Evolutionary conservation across 2,888 invertebrate species (phyloP), one percentile per base, ranked within the genome.

Genomic region (Lochmaea capreae): DNA sequence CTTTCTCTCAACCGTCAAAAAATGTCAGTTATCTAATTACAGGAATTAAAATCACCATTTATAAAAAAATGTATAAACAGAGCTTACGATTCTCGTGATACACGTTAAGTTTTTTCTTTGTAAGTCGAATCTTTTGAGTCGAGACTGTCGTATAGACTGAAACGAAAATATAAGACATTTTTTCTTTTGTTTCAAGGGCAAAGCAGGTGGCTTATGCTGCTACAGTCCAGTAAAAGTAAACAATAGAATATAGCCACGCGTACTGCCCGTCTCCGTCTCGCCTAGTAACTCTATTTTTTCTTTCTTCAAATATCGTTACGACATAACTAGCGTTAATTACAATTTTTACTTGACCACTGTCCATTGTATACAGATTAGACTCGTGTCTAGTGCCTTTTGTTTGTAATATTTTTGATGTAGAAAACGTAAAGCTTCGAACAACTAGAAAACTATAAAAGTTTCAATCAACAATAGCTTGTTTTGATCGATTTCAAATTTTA

Each of bases 141-240:
- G 33, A n/a, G 33, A 61, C 61, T 61, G 58, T 58, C 58, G 12
- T 22, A 26, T 58, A 33, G 12, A 39, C 16, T 14, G 22, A 58
- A 61, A 61, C 33, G 18, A 61, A 33, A 61, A n/a, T 61, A n/a
- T 39, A 22, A 58, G 58, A 61, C 12, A 61, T 70, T 65, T 65
- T 70, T 74, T 67, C 69, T 72, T 75, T 69, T 69, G 62, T 75
- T 75, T 72, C 73, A 75, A 77, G 79, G 76, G 74, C 77, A 71
- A 77, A 84, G 84, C 84, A 85, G 86, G 84, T 84, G 84, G 85
- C 83, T 82, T 83, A 82, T 83, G 85, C 83, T 84, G 84, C 85
- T 83, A 86, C 86, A 86, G 85, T 86, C 83, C 85, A 86, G 86
- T 86, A 85, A 86, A 81, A 86, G 80, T 83, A 83, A 86, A 86